Conservation (phyloP, 2,113 vertebrate genomes). For the Rhynchopsitta pachyrhyncha region DNA sequence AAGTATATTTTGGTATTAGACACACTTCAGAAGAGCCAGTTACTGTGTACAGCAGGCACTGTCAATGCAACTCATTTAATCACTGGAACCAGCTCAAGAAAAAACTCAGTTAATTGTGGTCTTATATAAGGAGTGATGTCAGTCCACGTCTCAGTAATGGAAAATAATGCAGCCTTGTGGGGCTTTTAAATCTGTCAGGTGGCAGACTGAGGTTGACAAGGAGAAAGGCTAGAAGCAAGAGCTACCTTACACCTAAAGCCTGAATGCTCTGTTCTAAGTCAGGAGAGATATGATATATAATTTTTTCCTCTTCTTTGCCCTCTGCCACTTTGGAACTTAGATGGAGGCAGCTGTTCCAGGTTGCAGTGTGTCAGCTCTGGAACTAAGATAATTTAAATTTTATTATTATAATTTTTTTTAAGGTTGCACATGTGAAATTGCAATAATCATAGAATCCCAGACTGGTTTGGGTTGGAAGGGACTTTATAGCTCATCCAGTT, state of each 20-base stretch:
- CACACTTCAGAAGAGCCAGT: not conserved
- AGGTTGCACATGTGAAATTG: not conserved
- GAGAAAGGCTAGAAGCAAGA: not conserved
- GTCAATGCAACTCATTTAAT: not conserved
- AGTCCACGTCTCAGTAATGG: not conserved
- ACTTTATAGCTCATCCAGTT: not conserved
- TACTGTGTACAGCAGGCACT: not conserved
- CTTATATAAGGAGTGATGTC: not conserved
- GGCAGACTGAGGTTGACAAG: not conserved
- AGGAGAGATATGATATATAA: not conserved
- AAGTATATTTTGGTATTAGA: not conserved
- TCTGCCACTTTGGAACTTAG: not conserved
- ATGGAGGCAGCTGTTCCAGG: not conserved
- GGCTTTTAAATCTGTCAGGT: not conserved
- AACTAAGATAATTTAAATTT: rapidly evolving
- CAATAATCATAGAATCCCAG: not conserved
- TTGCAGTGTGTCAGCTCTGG: not conserved
- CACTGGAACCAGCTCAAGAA: not conserved
- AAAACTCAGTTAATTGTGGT: not conserved
- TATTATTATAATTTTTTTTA: not conserved
- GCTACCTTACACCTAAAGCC: not conserved
- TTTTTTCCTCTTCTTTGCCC: not conserved
- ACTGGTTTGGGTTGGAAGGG: not conserved
- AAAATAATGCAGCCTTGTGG: not conserved
- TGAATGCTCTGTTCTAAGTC: not conserved